phyloP scores from a whole-genome alignment of 2,113 vertebrate species.

The Eidolon helvum region DNA sequence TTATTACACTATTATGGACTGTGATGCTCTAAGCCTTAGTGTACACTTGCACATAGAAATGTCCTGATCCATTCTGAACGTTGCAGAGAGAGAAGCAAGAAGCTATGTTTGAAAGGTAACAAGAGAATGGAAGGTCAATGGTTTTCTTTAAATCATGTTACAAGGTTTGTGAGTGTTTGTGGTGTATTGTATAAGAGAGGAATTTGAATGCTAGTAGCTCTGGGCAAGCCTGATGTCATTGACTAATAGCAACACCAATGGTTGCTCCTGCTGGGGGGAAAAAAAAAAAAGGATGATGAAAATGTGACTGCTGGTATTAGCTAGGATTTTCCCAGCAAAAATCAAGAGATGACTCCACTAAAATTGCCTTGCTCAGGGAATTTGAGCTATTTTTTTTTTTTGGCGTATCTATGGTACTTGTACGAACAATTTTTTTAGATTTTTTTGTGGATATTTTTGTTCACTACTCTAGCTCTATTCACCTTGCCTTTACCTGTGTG shows the following conservation, averaged over 20 bases:
- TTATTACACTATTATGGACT: neutral
- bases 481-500: neutral
- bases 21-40: neutral
- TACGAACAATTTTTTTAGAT: neutral
- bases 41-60: neutral
- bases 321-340: neutral
- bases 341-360: neutral
- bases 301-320: neutral
- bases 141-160: neutral
- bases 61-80: neutral
- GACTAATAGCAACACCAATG: neutral
- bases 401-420: neutral
- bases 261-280: neutral
- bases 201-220: neutral
- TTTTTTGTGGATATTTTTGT: neutral
- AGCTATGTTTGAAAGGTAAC: neutral
- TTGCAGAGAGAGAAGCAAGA: neutral
- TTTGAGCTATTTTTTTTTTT: neutral
- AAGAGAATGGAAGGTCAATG: neutral
- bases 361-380: neutral
- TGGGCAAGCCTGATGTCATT: neutral
- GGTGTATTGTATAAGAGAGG: neutral
- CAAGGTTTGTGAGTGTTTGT: neutral
- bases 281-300: neutral
- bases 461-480: neutral